phyloP scores from a whole-genome alignment of 1,140 invertebrate species.

The Camponotus floridanus region DNA sequence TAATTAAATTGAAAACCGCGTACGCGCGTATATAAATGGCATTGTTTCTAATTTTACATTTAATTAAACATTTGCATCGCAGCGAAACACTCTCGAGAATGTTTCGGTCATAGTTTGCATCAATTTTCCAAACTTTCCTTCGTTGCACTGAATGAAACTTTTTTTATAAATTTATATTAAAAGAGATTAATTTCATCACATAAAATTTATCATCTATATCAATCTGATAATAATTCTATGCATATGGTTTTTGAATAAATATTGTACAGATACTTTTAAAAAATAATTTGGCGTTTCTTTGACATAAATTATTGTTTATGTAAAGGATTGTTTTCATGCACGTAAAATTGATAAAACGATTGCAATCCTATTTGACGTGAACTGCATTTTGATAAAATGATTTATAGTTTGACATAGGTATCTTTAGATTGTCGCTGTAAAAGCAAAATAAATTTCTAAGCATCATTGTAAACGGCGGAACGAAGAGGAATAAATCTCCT shows the following conservation, averaged over 20 bases:
- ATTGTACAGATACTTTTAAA: too few relatives aligned
- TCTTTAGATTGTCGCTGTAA: constrained; percentile 14
- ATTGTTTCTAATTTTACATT: constrained; percentile 60
- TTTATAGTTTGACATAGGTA: not conserved
- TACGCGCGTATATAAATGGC: constrained; percentile 26
- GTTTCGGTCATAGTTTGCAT: not conserved
- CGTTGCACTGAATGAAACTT: not conserved
- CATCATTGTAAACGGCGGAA: not conserved
- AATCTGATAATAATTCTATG: not conserved
- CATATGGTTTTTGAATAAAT: not conserved
- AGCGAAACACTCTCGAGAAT: not conserved
- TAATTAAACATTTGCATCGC: constrained; percentile 42
- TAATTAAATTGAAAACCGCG: constrained; percentile 69
- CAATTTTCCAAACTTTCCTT: not conserved
- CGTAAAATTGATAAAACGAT: not conserved
- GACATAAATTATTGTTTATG: not conserved
- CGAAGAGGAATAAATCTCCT: constrained; percentile 32
- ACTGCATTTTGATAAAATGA: not conserved
- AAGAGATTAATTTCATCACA: not conserved
- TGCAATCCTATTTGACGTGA: not conserved
- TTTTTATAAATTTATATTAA: not conserved
- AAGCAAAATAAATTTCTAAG: constrained; percentile 42
- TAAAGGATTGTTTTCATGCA: not conserved
- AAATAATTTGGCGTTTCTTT: too few relatives aligned
- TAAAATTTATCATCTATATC: not conserved